Conservation (phyloP, 2,888 invertebrate genomes). For the Ctena decussata region DNA sequence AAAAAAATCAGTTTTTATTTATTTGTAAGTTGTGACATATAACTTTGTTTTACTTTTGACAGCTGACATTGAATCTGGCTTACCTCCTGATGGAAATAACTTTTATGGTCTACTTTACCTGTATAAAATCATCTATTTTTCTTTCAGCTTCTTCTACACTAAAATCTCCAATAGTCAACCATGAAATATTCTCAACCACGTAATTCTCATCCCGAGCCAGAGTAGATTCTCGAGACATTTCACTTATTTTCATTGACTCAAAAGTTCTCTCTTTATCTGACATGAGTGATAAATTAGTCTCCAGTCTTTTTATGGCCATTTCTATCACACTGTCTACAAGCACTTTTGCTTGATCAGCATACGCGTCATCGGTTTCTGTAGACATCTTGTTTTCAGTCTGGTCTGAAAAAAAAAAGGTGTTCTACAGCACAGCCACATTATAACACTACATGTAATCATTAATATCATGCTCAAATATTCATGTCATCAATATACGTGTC, state of each 20-base stretch:
- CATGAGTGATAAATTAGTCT: slow-evolving; percentile 74
- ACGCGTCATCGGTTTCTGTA: slow-evolving; percentile 61
- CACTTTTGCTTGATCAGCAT: slow-evolving; percentile 78
- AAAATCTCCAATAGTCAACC: slow-evolving; percentile 85
- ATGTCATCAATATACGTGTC: too few relatives aligned
- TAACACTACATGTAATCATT: too few relatives aligned
- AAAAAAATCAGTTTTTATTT: too few relatives aligned
- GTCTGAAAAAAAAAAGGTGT: neutral
- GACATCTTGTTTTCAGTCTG: neutral
- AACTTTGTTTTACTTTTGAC: too few relatives aligned
- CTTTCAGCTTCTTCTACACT: slow-evolving; percentile 79
- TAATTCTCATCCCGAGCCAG: slow-evolving; percentile 79
- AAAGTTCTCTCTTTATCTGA: slow-evolving; percentile 80
- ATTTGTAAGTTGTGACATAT: too few relatives aligned
- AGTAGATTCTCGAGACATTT: slow-evolving; percentile 73
- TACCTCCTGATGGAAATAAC: too few relatives aligned
- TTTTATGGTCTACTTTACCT: too few relatives aligned
- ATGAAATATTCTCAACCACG: slow-evolving; percentile 84
- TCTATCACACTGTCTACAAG: slow-evolving; percentile 84
- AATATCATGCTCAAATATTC: too few relatives aligned
- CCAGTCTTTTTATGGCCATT: slow-evolving; percentile 80
- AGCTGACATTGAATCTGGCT: too few relatives aligned
- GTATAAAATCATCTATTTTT: slow-evolving; percentile 85
- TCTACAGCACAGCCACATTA: too few relatives aligned
- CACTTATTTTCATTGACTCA: slow-evolving; percentile 77